Conservation (phyloP, 1,140 invertebrate species). For the Gryllus bimaculatus region DNA sequence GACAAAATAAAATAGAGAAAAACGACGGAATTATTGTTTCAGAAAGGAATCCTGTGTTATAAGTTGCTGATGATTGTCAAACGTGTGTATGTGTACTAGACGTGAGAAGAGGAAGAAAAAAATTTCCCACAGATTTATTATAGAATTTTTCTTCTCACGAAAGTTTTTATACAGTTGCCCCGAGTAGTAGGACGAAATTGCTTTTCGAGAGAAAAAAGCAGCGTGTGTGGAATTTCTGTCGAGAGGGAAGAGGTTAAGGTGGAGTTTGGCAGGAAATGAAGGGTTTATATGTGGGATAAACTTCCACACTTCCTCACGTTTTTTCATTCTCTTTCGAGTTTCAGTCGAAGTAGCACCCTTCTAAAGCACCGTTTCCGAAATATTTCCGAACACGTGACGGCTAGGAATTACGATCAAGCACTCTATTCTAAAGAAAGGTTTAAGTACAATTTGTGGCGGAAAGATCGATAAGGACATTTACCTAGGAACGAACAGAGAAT, state of each 20-base stretch:
- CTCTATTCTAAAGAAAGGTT: background rate
- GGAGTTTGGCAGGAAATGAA: background rate
- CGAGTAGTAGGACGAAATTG: background rate
- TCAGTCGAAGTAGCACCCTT: too few species aligned
- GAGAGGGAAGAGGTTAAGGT: background rate
- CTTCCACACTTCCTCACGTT: background rate
- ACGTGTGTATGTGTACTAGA: too few species aligned
- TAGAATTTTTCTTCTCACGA: background rate
- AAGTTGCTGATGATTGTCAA: too few species aligned
- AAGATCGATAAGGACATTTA: background rate
- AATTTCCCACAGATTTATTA: background rate
- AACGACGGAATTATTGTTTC: too few species aligned
- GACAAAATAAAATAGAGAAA: too few species aligned
- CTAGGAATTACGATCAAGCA: background rate
- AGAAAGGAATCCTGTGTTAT: too few species aligned
- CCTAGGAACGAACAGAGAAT: background rate
- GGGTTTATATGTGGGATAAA: background rate
- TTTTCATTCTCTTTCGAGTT: background rate
- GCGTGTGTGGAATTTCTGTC: background rate
- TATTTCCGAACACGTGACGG: background rate
- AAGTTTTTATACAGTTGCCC: background rate
- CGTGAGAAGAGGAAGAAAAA: background rate
- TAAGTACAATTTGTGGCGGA: background rate
- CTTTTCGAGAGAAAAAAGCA: background rate
- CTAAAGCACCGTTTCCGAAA: background rate